Base-by-base conservation (phyloP, 2,888 invertebrate species). In the Chloroclysta siterata region DNA sequence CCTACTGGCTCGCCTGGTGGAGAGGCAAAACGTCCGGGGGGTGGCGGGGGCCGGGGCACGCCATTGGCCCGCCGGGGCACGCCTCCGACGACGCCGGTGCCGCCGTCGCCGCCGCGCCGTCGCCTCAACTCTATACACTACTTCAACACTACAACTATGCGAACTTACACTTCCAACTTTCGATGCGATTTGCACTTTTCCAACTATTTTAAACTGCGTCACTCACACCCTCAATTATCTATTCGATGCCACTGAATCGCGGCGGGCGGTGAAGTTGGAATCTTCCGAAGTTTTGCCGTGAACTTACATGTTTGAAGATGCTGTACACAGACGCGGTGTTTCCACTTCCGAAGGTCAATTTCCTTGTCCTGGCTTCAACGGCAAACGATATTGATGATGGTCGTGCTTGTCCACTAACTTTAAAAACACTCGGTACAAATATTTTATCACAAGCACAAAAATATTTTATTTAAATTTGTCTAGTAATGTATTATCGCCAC, bases 1-100 rank as follows among this genome's bases (percentile, higher is more conserved):
- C 93, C 93, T 93, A 93, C 93, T 91, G 93, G 89, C 88, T 84
- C 83, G 86, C 85, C 84, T 86, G 88, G 87, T 85, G 89, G 83
- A 76, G 79, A 82, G 82, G 83, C 82, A 81, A 76, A 79, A 83
- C 80, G 81, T 75, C 76, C 79, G 83, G 86, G 83, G 36, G 87
- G 88, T 82, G 86, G 84, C 81, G 84, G 84, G 84, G 75, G 84
- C 85, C 83, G 82, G 82, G 81, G 80, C 84, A 84, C 88, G 89
- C 88, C 85, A 89, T 89, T 89, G 91, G 90, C 86, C 84, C 89
- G 89, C 81, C 84, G 80, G 88, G 89, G 84, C 88, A 87, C 91
- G 90, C 89, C 90, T 88, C 84, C 87, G 84, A 72, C 83, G 83
- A 76, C 81, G 85, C 77, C 78, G 86, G 74, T 81, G 85, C 79